A percentile compares a stretch with the other conserved stretches of the same genome.
These are phyloP conservation scores for Threskiornis aethiopicus DNA, from an alignment of 2,797 vertebrate genomes.

Conservation along the genomic window DNA sequence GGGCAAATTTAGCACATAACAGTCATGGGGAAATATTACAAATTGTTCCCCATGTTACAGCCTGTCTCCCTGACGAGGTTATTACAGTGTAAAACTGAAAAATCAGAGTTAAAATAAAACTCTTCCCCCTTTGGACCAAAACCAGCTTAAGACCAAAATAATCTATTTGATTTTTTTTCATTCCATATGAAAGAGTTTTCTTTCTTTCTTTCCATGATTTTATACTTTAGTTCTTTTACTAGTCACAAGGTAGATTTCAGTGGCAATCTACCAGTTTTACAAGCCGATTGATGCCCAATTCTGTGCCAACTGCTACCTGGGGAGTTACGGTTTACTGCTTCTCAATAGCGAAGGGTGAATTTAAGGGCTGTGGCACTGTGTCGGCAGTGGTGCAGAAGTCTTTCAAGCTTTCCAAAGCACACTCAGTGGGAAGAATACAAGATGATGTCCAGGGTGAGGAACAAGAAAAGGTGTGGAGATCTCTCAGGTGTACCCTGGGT, in stretches of 20 bases:
- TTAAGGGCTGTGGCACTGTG: background rate
- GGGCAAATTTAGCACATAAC: constrained; percentile 40
- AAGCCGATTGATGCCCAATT: constrained; percentile 31
- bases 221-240: background rate
- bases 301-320: background rate
- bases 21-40: constrained; percentile 32
- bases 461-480: background rate
- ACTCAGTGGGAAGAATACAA: background rate
- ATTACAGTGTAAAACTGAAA: constrained; percentile 52
- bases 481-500: background rate
- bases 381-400: background rate
- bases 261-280: constrained; percentile 31
- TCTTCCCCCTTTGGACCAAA: constrained; percentile 12
- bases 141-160: constrained; percentile 33
- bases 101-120: constrained; percentile 58
- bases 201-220: background rate
- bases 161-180: background rate
- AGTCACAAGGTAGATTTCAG: constrained; percentile 19
- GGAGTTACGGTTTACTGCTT: constrained; percentile 29
- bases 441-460: background rate
- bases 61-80: constrained; percentile 50
- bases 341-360: background rate
- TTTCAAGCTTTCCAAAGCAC: background rate
- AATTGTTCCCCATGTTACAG: constrained; percentile 39
- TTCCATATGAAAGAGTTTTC: background rate